A percentile compares a stretch with the other conserved stretches of the same genome.
Conservation (phyloP, 2,888 invertebrate species). For the Eupithecia insigniata region DNA sequence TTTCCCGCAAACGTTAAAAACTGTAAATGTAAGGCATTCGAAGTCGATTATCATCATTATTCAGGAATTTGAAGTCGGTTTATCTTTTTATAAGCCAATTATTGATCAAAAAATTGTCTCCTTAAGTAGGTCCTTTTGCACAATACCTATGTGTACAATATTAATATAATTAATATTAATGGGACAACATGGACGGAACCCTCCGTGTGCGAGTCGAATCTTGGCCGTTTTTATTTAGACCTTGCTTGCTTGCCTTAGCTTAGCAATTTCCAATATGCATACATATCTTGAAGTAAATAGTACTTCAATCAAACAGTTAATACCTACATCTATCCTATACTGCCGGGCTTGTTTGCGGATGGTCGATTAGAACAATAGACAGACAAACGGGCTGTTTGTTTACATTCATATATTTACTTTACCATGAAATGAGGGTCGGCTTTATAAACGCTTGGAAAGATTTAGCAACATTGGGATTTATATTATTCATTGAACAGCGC, state of each 20-base stretch:
- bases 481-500: not conserved
- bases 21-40: no score
- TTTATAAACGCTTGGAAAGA: not conserved
- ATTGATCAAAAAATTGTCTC: no score
- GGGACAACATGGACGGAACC: no score
- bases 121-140: no score
- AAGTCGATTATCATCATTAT: no score
- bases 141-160: no score
- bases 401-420: not conserved
- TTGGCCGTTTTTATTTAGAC: no score
- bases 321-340: not conserved
- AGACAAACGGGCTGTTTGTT: not conserved
- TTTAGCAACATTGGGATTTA: conserved; percentile 1
- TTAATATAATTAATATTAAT: no score
- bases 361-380: conserved; percentile 4
- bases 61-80: no score
- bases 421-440: conserved; percentile 4
- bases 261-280: not conserved
- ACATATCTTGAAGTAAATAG: not conserved
- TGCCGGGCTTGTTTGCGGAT: not conserved
- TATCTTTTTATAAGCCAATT: no score
- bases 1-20: no score
- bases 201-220: no score
- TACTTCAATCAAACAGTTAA: not conserved
- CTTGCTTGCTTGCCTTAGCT: not conserved